Evolutionary conservation across 2,797 vertebrate species (phyloP).

Genomic region (Pristis pectinata): DNA sequence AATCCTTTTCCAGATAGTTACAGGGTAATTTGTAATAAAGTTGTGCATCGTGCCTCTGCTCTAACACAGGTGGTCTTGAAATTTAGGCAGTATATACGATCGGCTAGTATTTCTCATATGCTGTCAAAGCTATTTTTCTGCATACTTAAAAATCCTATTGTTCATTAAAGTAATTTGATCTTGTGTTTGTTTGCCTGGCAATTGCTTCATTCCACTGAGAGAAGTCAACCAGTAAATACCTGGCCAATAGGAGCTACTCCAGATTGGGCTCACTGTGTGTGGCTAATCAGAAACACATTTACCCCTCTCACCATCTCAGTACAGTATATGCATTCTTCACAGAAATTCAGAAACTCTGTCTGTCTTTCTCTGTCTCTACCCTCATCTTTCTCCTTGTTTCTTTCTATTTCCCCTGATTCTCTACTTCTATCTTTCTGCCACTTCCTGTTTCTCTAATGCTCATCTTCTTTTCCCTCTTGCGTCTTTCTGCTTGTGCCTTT

Average conservation of each 20-base stretch:
- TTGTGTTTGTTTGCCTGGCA: slow-evolving; percentile 69
- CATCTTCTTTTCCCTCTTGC: not conserved
- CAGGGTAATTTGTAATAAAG: slow-evolving; percentile 30
- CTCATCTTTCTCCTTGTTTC: not conserved
- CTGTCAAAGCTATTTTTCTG: slow-evolving; percentile 42
- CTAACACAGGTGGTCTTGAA: slow-evolving; percentile 18
- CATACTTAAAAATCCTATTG: slow-evolving; percentile 46
- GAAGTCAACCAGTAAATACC: slow-evolving; percentile 49
- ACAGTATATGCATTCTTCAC: too few relatives aligned
- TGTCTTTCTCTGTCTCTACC: not conserved
- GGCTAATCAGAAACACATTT: slow-evolving; percentile 54
- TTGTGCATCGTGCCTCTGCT: not conserved
- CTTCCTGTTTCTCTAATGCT: not conserved
- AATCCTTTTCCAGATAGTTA: slow-evolving; percentile 30
- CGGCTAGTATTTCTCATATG: not conserved
- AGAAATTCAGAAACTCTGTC: not conserved
- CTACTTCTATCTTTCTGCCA: not conserved
- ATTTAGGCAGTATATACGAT: not conserved
- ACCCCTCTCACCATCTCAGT: not conserved
- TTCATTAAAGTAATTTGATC: slow-evolving; percentile 64
- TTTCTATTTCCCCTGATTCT: too few relatives aligned
- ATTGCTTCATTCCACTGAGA: slow-evolving; percentile 36
- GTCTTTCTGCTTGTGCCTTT: not conserved
- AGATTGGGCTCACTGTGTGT: slow-evolving; percentile 52
- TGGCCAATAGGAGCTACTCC: slow-evolving; percentile 52